Evolutionary conservation across 2,113 vertebrate genomes (phyloP), one percentile per base, ranked within the genome.

Genomic region (Oncorhynchus gorbuscha): DNA sequence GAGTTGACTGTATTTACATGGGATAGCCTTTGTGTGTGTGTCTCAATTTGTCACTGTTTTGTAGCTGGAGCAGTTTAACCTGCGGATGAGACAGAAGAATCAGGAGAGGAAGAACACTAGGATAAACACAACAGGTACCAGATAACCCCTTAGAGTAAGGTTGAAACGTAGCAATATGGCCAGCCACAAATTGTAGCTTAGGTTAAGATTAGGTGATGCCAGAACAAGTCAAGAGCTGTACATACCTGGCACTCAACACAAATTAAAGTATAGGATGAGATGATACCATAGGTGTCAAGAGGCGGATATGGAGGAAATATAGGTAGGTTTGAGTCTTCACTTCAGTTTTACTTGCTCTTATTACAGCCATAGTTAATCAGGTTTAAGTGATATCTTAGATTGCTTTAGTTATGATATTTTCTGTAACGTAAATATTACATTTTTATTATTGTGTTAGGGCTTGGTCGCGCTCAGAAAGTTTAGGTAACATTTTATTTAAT

Each of bases 61-160:
- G n/a, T 70, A 70, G 69, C 69, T 70, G 35, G 69, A 70, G 45
- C 69, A 70, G 30, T 70, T 70, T 70, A 70, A 70, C 69, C 69
- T 48, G 45, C 39, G 69, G 45, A 70, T 70, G 69, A 48, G 28
- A 18, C 35, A 26, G 39, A 70, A 70, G 69, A 70, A 39, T 48
- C 20, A 70, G 22, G 9, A 48, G n/a, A 39, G n/a, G 5, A 67
- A 24, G 9, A 62, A 62, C 13, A 55, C 14, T 14, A 55, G 16
- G 16, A 55, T 5, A 14, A 55, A 5, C 51, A 3, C 51, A 55
- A 55, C 51, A 55, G 51, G 51, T 55, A 61, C 58, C 16, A n/a
- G 7, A 61, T 61, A 55, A 55, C 16, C 16, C 16, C 51, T 55
- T 14, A 5, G n/a, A 61, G 51, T 55, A 2, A 55, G 51, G 51